Percentiles rank a stretch among this genome's conserved stretches.
Conservation (phyloP, 1,140 invertebrate species). For the Zaprionus capensis region DNA sequence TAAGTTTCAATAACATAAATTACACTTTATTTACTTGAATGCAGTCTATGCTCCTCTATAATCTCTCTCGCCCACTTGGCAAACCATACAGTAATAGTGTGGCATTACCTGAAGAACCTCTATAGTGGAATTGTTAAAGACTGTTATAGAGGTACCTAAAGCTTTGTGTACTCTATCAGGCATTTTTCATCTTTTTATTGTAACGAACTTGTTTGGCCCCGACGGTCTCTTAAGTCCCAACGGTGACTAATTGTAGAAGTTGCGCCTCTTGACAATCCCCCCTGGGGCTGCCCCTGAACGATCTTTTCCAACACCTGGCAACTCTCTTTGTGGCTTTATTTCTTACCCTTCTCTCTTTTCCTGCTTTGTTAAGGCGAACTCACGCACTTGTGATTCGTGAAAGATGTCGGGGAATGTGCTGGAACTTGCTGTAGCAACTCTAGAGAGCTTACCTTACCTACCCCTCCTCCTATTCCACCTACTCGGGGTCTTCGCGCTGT, state of each 20-base stretch:
- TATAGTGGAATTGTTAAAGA: neutral
- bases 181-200: slow-evolving; percentile 17
- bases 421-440: slow-evolving; percentile 31
- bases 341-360: slow-evolving; percentile 1
- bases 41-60: neutral
- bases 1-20: neutral
- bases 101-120: slow-evolving; percentile 9
- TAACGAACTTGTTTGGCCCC: slow-evolving; percentile 32
- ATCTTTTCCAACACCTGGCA: slow-evolving; percentile 17
- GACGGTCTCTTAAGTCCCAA: slow-evolving; percentile 45
- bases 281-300: neutral
- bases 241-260: slow-evolving; percentile 73
- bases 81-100: neutral
- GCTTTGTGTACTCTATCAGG: slow-evolving; percentile 20
- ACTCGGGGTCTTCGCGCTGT: slow-evolving; percentile 56
- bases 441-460: neutral
- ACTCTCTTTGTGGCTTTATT: slow-evolving; percentile 33
- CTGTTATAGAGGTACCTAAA: slow-evolving; percentile 24
- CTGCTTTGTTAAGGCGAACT: slow-evolving; percentile 46
- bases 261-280: slow-evolving; percentile 13
- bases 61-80: neutral
- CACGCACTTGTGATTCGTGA: slow-evolving; percentile 44
- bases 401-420: slow-evolving; percentile 40
- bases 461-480: neutral
- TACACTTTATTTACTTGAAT: neutral